Evolutionary conservation across 2,797 vertebrate genomes (phyloP).

Genomic region (Euthynnus affinis): DNA sequence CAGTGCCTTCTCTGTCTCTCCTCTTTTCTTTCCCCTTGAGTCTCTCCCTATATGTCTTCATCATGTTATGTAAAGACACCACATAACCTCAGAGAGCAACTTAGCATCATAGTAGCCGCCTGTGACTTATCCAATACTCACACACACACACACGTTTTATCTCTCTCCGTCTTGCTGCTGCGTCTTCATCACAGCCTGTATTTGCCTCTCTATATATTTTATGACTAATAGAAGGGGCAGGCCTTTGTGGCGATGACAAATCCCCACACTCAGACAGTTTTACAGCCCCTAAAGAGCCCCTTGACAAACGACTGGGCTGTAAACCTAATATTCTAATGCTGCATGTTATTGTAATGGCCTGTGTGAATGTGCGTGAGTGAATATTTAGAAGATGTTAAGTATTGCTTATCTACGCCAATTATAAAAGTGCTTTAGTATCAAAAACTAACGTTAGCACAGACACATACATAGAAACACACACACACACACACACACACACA

Average conservation of each 20-base stretch:
- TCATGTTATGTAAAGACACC: constrained; percentile 53
- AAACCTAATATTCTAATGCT: constrained; percentile 93
- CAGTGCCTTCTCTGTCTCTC: not conserved
- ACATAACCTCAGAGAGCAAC: constrained; percentile 78
- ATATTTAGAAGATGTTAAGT: constrained; percentile 91
- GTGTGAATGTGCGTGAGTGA: constrained; percentile 54
- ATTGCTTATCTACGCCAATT: constrained; percentile 90
- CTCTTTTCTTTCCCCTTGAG: not conserved
- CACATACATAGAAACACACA: constrained; percentile 6
- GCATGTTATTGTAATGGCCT: constrained; percentile 78
- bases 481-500: not conserved
- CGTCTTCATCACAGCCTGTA: constrained; percentile 69
- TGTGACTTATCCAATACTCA: constrained; percentile 28
- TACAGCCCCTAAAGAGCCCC: constrained; percentile 94
- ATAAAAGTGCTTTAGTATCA: constrained; percentile 81
- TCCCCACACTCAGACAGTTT: constrained; percentile 92
- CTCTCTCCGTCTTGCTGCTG: constrained; percentile 47
- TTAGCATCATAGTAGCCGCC: constrained; percentile 35
- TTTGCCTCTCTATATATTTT: constrained; percentile 89
- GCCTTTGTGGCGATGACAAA: constrained; percentile 92
- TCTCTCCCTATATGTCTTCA: constrained; percentile 33
- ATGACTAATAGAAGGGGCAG: constrained; percentile 92
- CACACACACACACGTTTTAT: constrained; percentile 33
- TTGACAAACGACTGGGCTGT: constrained; percentile 90
- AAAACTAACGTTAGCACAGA: constrained; percentile 48